A percentile compares a stretch with the other conserved stretches of the same genome.
These are phyloP conservation scores for Chlorodrepanis virens DNA, from an alignment of 2,113 vertebrate species.

Conservation along the genomic window DNA sequence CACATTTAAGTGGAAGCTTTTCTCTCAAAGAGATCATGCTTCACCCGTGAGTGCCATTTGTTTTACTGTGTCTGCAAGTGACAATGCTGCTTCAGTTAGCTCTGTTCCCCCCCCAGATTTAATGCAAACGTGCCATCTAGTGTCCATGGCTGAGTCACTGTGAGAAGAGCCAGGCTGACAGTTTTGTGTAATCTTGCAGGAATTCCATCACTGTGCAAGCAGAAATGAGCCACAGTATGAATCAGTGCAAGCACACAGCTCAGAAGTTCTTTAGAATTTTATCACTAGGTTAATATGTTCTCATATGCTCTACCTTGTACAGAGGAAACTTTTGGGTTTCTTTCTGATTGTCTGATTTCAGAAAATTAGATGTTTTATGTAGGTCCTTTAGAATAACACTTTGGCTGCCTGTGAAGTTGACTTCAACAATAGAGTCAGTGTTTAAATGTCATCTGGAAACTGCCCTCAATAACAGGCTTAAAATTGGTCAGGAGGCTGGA, in stretches of 20 bases:
- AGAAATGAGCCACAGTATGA: neutral
- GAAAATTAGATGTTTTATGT: accelerated
- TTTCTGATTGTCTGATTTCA: neutral
- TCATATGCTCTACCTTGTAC: accelerated
- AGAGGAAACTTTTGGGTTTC: neutral
- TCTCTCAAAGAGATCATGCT: neutral
- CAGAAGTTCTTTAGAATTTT: neutral
- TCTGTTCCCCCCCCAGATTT: neutral
- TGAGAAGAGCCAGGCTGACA: neutral
- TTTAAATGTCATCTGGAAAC: neutral
- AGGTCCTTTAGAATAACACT: neutral
- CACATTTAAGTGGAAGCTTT: neutral
- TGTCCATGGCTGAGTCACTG: neutral
- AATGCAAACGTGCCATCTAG: slow-evolving; percentile 59
- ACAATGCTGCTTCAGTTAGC: neutral
- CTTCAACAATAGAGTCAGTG: neutral
- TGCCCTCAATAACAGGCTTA: neutral
- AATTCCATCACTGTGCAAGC: neutral
- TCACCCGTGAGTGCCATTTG: neutral
- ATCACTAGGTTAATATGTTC: neutral
- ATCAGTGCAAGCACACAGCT: neutral
- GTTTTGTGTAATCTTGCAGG: neutral
- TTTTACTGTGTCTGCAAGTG: neutral
- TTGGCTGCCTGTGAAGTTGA: neutral
- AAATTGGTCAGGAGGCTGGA: neutral